A percentile compares a stretch with the other conserved stretches of the same genome.
These are phyloP conservation scores for Acanthurus tractus DNA, from an alignment of 2,797 vertebrate genomes.

Conservation along the genomic window DNA sequence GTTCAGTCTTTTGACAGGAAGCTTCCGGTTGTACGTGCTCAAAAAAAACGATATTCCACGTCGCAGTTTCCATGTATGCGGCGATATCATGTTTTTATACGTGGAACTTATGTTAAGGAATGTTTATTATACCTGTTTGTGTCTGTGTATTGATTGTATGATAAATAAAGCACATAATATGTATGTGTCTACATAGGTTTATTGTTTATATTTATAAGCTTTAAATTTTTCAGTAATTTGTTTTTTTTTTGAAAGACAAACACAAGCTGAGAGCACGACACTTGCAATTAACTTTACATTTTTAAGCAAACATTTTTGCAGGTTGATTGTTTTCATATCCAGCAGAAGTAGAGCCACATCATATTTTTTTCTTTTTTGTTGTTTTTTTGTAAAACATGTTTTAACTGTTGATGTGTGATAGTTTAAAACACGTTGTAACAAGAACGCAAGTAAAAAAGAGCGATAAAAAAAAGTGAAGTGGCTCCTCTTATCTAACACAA, in stretches of 20 bases:
- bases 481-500: too few species aligned
- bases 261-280: background rate
- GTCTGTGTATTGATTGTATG: too few species aligned
- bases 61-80: constrained; percentile 22
- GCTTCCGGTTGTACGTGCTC: constrained; percentile 52
- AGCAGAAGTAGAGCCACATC: background rate
- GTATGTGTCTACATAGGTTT: too few species aligned
- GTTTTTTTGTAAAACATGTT: too few species aligned
- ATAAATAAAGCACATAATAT: too few species aligned
- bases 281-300: too few species aligned
- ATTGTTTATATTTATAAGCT: too few species aligned
- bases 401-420: background rate
- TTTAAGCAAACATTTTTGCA: background rate
- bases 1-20: background rate
- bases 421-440: background rate
- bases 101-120: background rate
- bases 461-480: too few species aligned
- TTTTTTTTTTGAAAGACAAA: too few species aligned
- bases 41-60: constrained; percentile 65
- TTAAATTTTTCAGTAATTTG: too few species aligned
- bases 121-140: background rate
- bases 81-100: constrained; percentile 10
- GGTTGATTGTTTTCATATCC: background rate
- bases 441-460: too few species aligned
- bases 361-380: too few species aligned